Evolutionary conservation across 2,113 vertebrate genomes (phyloP).

Genomic region (Axis porcinus): DNA sequence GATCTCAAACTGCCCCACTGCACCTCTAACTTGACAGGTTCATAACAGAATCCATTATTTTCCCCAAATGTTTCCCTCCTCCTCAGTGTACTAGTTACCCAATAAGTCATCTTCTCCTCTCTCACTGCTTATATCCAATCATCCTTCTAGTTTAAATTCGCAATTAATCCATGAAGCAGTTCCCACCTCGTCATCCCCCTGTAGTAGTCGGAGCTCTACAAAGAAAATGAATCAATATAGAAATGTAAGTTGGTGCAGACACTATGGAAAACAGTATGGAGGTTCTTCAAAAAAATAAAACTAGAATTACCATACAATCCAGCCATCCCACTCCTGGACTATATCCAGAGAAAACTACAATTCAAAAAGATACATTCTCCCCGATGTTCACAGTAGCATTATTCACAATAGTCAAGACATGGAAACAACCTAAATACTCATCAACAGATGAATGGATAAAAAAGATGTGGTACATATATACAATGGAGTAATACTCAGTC

Average conservation of each 20-base stretch:
- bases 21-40: not conserved
- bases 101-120: not conserved
- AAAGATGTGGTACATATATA: not conserved
- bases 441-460: not conserved
- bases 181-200: not conserved
- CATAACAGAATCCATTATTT: not conserved
- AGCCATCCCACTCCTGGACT: not conserved
- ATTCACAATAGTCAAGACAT: not conserved
- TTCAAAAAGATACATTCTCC: not conserved
- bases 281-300: not conserved
- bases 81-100: not conserved
- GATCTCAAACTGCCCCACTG: not conserved
- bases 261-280: not conserved
- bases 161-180: not conserved
- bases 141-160: not conserved
- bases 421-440: not conserved
- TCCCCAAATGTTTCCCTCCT: not conserved
- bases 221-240: not conserved
- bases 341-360: not conserved
- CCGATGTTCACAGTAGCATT: not conserved
- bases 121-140: not conserved
- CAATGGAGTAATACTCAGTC: not conserved
- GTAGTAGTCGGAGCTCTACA: not conserved
- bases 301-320: not conserved
- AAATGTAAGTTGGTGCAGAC: not conserved